Evolutionary conservation across 2,888 invertebrate species (phyloP), one percentile per base, ranked within the genome.

Genomic region (Agrilus biguttatus): DNA sequence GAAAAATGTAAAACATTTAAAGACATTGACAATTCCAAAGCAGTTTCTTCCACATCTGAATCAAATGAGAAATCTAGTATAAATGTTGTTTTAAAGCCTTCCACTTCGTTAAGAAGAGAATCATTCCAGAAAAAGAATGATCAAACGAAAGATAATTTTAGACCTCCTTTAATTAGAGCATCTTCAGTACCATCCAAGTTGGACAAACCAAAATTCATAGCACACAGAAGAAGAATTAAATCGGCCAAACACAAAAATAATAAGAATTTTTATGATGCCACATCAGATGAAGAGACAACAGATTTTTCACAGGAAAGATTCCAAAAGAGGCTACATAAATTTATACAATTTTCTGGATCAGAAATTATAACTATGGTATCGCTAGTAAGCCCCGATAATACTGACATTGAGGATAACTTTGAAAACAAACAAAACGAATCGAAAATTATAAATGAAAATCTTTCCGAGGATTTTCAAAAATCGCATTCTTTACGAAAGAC

Each of bases 311-410:
- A 43, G 44, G 35, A 45, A 43, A 35, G 43, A 42, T 41, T 34
- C 13, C 28, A 35, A 33, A 44, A 45, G 38, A 43, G 44, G n/a
- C 37, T 47, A 14, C 49, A 49, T 46, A 43, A 59, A 42, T 54
- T 57, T 36, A 55, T 59, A 4, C 54, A 57, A 5, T 52, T 55
- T 19, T 51, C 54, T 34, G 61, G 57, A 4, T 53, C 55, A 2
- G 72, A 71, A 36, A 67, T 81, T 33, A 72, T 78, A 1, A 81
- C 81, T 0, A 73, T 80, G 71, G 78, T 81, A 0, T 80, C 80
- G 0, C 60, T 81, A 37, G 67, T 80, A 4, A 79, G 78, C 54
- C 77, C 80, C 1, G 74, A 75, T 14, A 77, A 74, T 34, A 79
- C 78, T 54, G 80, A 80, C 44, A 71, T 70, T 14, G 78, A 78